A percentile compares a stretch with the other conserved stretches of the same genome.
These are phyloP conservation scores for Oncorhynchus clarkii DNA, from an alignment of 2,113 vertebrate genomes.

Conservation along the genomic window DNA sequence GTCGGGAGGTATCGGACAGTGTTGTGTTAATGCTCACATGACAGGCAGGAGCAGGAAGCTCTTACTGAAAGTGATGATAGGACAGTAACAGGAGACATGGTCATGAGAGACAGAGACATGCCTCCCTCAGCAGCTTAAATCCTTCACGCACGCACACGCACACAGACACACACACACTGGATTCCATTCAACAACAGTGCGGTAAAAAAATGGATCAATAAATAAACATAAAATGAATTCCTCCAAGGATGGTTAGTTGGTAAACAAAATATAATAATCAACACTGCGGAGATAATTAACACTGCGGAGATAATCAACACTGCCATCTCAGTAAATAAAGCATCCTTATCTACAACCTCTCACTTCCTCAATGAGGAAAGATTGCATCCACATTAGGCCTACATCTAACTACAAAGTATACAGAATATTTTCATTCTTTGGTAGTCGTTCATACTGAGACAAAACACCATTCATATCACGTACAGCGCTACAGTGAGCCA, in stretches of 20 bases:
- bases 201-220: no score
- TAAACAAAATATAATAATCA: no score
- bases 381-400: no score
- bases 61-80: constrained; percentile 63
- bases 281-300: no score
- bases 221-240: no score
- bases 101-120: constrained; percentile 47
- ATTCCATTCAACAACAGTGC: not conserved
- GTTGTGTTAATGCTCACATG: not conserved
- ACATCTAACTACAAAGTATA: no score
- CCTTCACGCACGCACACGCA: not conserved
- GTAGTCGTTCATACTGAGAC: constrained; percentile 64
- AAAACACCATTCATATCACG: constrained; percentile 70
- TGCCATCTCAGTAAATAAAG: no score
- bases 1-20: not conserved
- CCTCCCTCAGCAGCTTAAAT: constrained; percentile 45
- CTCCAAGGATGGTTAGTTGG: no score
- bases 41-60: constrained; percentile 47
- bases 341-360: no score
- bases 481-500: constrained; percentile 60
- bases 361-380: no score
- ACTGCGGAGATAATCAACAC: no score
- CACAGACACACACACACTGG: not conserved
- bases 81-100: constrained; percentile 65
- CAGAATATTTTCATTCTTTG: not conserved